Evolutionary conservation across 2,113 vertebrate species (phyloP).

Genomic region (Pavo muticus): DNA sequence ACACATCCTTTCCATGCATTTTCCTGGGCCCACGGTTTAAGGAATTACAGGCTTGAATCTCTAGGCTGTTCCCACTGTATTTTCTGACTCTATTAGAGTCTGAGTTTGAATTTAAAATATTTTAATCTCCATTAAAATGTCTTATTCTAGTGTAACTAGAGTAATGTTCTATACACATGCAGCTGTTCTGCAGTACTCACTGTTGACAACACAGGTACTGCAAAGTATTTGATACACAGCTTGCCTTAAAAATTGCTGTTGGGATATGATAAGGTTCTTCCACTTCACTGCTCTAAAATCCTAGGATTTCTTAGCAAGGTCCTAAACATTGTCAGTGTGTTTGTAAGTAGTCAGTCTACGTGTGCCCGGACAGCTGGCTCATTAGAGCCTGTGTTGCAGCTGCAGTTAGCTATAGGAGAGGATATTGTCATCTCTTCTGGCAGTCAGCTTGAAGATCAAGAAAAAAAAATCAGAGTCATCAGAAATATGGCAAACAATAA

Average conservation of each 20-base stretch:
- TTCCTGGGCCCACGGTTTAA: neutral
- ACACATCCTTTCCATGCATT: neutral
- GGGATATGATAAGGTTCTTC: neutral
- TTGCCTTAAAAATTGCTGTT: neutral
- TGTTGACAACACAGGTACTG: neutral
- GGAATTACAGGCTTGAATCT: neutral
- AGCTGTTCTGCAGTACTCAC: neutral
- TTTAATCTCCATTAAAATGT: neutral
- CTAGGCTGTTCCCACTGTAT: neutral
- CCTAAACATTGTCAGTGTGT: rapidly evolving
- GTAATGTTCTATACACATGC: rapidly evolving
- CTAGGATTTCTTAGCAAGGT: neutral
- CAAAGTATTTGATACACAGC: neutral
- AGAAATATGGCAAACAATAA: neutral
- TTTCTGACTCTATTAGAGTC: neutral
- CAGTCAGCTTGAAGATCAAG: neutral
- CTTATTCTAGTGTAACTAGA: neutral
- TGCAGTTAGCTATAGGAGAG: neutral
- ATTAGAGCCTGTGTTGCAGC: neutral
- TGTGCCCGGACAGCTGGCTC: neutral
- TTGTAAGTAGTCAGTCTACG: neutral
- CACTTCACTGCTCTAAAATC: neutral
- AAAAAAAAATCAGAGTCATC: neutral
- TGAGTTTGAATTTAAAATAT: neutral
- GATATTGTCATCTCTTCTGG: neutral